Evolutionary conservation across 1,140 invertebrate genomes (phyloP), one percentile per base, ranked within the genome.

Genomic region (Trichoplusia ni): DNA sequence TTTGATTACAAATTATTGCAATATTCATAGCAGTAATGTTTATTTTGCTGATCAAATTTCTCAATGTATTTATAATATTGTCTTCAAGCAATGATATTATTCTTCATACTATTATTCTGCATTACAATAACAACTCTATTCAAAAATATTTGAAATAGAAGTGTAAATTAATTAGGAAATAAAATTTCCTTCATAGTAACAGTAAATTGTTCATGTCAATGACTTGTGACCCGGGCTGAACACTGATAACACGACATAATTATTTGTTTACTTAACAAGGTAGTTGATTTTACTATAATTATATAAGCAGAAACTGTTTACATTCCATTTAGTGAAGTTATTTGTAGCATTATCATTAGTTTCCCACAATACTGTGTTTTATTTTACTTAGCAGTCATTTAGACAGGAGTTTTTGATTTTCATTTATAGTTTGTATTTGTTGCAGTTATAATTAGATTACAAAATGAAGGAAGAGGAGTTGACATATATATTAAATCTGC

Each of bases 381-480:
- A n/a, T n/a, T n/a, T n/a, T n/a, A n/a, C n/a, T n/a, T n/a, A n/a
- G n/a, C n/a, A n/a, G n/a, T n/a, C n/a, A n/a, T n/a, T n/a, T n/a
- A n/a, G n/a, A n/a, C n/a, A n/a, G n/a, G n/a, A n/a, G n/a, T 38
- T 27, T 4, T 37, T 53, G 33, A 6, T 42, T 35, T 37, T 25
- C 38, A 27, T 31, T 19, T 29, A 31, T 14, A 23, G 40, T 40
- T 63, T 51, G 14, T 46, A 13, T 38, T 42, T 53, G 38, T 37
- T 64, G 16, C 33, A 54, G 35, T 14, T 25, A 31, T 65, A 9
- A 51, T 42, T 21, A 47, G 8, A 31, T 4, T 25, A 33, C 65
- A 83, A 73, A 58, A 88, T 86, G 81, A 86, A 79, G 69, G 83
- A 90, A 67, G 84, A 83, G 38, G 86, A 90, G 53, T 42, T 88